Evolutionary conservation across 2,888 invertebrate genomes (phyloP).

Genomic region (Nemotelus pantherinus): DNA sequence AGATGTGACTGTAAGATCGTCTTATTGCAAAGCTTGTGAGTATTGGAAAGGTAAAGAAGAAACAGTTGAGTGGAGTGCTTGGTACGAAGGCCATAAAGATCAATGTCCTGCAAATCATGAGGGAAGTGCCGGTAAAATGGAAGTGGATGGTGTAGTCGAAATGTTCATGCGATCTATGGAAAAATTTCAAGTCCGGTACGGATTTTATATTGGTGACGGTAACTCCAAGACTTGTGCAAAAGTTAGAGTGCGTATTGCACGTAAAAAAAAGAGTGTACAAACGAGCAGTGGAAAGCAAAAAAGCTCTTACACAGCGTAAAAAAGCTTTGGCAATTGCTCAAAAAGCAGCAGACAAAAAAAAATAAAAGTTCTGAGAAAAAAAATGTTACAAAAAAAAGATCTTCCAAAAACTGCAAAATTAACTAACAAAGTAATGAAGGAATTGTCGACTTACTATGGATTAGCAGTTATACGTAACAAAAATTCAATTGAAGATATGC

Average conservation of each 20-base stretch:
- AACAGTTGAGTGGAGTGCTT: constrained; percentile 29
- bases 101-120: constrained; percentile 47
- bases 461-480: neutral
- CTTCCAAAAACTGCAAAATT: constrained; percentile 2
- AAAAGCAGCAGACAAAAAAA: neutral
- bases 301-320: neutral
- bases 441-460: neutral
- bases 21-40: constrained; percentile 34
- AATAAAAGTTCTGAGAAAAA: neutral
- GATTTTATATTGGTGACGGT: constrained; percentile 18
- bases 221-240: neutral
- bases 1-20: constrained; percentile 48
- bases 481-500: constrained; percentile 3
- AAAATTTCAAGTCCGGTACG: neutral
- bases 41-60: constrained; percentile 42
- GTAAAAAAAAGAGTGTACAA: constrained; percentile 3
- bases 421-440: neutral
- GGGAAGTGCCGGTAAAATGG: constrained; percentile 46
- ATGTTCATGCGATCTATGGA: constrained; percentile 3
- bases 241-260: constrained; percentile 18
- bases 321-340: neutral
- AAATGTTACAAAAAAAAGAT: neutral
- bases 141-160: constrained; percentile 10
- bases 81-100: constrained; percentile 48
- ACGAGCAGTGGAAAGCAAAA: neutral